phyloP scores from a whole-genome alignment of 2,113 vertebrate species.

The Cheilinus undulatus region DNA sequence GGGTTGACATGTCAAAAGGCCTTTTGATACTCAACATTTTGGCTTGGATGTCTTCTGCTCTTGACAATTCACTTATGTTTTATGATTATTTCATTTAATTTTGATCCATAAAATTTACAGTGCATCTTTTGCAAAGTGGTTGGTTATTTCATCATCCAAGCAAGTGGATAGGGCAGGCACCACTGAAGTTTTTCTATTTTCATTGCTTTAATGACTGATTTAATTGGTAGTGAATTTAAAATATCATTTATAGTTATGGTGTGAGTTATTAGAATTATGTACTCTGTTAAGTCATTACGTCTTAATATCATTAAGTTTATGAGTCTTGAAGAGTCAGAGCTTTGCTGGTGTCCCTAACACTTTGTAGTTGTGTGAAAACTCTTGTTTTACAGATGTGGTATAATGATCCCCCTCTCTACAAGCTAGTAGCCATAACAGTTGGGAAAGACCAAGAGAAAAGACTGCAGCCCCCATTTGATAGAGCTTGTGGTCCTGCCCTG shows the following conservation, averaged over 20 bases:
- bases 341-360: conserved; percentile 68
- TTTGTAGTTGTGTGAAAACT: conserved; percentile 76
- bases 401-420: conserved; percentile 65
- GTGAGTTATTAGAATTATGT: background rate
- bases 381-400: conserved; percentile 79
- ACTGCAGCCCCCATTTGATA: conserved; percentile 69
- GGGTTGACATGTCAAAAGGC: background rate
- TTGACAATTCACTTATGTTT: background rate
- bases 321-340: conserved; percentile 35
- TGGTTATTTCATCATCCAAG: background rate
- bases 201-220: conserved; percentile 3
- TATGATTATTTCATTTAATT: background rate
- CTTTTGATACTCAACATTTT: background rate
- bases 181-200: conserved; percentile 37
- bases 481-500: conserved; percentile 77
- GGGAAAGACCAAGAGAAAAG: conserved; percentile 74
- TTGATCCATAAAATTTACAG: background rate
- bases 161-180: conserved; percentile 72
- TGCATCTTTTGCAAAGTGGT: background rate
- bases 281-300: conserved; percentile 9
- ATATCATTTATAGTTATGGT: background rate
- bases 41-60: background rate
- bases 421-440: conserved; percentile 69
- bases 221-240: background rate
- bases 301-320: background rate